Base-by-base conservation (phyloP, 2,888 invertebrate species). In the Noctua pronuba region DNA sequence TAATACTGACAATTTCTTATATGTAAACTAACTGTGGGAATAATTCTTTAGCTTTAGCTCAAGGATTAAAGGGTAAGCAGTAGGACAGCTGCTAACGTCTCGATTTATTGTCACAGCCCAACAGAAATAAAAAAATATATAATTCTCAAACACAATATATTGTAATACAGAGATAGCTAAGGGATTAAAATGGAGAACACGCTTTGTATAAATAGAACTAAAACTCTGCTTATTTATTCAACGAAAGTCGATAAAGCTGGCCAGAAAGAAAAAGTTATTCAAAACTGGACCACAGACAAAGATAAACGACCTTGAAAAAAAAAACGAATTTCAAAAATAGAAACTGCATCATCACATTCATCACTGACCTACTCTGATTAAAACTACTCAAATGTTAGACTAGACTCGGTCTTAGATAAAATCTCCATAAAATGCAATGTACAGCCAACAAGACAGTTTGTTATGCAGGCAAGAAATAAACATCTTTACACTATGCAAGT, bases 301-400 rank as follows among this genome's bases (percentile, higher is more conserved):
- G 62, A 7, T 2, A 21, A 41, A 38, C 35, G 74, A 52, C 81
- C 85, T 84, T 85, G 85, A 75, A 75, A 83, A 67, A 71, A 68
- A 73, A 46, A 49, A 41, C 1, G 0, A 24, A 31, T 38, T 55
- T 64, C 10, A 52, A 75, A 77, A 68, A 60, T 49, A 60, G 77
- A 77, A 78, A 55, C 64, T 65, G 24, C 46, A 44, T 55, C 62
- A 58, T 79, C 65, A 77, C 75, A 52, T 41, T 55, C 68, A 66
- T 78, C 62, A 77, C 76, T 83, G 80, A 86, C 88, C 86, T 84
- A 85, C 80, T 66, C 41, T 60, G 49, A 80, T 52, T 67, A 41
- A 70, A 71, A 67, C 66, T 49, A 46, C 68, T 72, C 52, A 65
- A 72, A 60, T 66, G 52, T 72, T 68, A 74, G 55, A 67, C 62